These are phyloP conservation scores for Ptychoptera contaminata DNA, from an alignment of 2,888 invertebrate species.

Conservation along the genomic window DNA sequence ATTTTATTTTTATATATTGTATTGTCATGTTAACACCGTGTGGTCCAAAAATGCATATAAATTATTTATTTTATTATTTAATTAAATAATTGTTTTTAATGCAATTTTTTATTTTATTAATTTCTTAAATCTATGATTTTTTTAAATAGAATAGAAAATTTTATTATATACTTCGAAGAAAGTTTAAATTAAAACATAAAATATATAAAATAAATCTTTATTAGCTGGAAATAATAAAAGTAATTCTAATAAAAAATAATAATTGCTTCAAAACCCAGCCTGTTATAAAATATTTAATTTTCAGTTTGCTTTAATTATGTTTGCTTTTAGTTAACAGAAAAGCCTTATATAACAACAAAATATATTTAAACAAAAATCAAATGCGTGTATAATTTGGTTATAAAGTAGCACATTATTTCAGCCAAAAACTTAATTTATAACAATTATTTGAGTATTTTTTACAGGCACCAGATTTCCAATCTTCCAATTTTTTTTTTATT, in stretches of 20 bases:
- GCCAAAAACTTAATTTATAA: too few species aligned
- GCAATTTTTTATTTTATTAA: constrained; percentile 5
- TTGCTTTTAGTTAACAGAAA: too few species aligned
- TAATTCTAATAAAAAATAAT: constrained; percentile 2
- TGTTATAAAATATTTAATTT: constrained; percentile 2
- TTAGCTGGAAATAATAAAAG: too few species aligned
- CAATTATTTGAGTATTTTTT: too few species aligned
- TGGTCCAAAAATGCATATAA: constrained; percentile 15
- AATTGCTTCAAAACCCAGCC: constrained; percentile 15
- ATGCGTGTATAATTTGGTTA: too few species aligned
- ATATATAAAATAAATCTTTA: constrained; percentile 4
- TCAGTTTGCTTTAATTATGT: too few species aligned
- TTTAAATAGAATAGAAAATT: constrained; percentile 7
- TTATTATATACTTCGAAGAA: constrained; percentile 5
- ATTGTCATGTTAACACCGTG: constrained; percentile 18
- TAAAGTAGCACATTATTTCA: too few species aligned
- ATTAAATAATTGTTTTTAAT: constrained; percentile 3
- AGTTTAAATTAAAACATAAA: constrained; percentile 5
- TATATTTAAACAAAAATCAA: too few species aligned
- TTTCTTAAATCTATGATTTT: constrained; percentile 3
- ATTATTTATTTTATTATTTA: constrained; percentile 4
- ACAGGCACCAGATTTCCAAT: too few species aligned
- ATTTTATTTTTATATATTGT: constrained; percentile 7
- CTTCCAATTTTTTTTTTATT: not conserved
- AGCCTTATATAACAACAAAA: too few species aligned